phyloP scores from a whole-genome alignment of 2,888 invertebrate species.

The Tachina lurida region DNA sequence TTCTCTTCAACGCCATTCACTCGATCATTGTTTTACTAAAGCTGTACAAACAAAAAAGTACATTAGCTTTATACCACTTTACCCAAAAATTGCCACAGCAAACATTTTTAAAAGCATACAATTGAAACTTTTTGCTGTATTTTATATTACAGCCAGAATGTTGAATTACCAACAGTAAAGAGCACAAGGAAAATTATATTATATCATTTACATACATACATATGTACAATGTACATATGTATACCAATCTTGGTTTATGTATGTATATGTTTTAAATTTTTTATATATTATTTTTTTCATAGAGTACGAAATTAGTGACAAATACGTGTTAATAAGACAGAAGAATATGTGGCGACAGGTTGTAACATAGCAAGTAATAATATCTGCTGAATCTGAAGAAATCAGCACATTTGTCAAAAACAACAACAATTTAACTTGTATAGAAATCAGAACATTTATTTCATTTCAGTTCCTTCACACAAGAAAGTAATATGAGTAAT shows the following conservation, averaged over 20 bases:
- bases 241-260: not conserved
- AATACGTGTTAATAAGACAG: too few relatives aligned
- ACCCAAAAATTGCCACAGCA: constrained; percentile 39
- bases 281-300: too few relatives aligned
- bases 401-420: too few relatives aligned
- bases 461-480: too few relatives aligned
- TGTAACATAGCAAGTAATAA: too few relatives aligned
- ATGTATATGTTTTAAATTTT: not conserved
- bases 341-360: too few relatives aligned
- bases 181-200: not conserved
- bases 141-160: constrained; percentile 4
- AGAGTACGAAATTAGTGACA: too few relatives aligned
- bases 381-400: too few relatives aligned
- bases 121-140: constrained; percentile 5
- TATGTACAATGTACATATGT: too few relatives aligned
- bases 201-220: not conserved
- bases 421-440: too few relatives aligned
- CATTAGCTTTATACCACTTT: constrained; percentile 24
- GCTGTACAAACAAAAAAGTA: constrained; percentile 4
- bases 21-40: not conserved
- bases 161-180: not conserved
- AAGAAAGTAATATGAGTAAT: too few relatives aligned
- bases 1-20: not conserved
- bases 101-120: constrained; percentile 21
- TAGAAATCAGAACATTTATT: too few relatives aligned